A percentile compares a stretch with the other conserved stretches of the same genome.
Evolutionary conservation across 2,797 vertebrate genomes (phyloP).

Genomic region (Phoebastria nigripes): DNA sequence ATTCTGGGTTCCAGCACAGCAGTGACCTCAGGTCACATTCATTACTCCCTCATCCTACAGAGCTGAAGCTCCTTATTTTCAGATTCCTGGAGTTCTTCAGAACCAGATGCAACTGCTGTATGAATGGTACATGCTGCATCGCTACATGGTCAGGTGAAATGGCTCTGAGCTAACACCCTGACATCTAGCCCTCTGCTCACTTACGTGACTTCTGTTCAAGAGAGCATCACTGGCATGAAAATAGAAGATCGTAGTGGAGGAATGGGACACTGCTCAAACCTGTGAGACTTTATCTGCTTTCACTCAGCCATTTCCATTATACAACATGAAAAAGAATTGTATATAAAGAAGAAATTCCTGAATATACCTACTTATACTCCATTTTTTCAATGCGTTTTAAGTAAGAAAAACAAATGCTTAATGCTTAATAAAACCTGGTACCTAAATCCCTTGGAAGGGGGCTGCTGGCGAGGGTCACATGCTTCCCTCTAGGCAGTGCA

Average conservation of each 20-base stretch:
- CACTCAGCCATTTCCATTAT: background rate
- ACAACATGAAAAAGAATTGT: background rate
- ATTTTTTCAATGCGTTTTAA: background rate
- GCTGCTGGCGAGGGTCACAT: background rate
- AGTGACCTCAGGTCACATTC: background rate
- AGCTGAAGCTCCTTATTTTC: background rate
- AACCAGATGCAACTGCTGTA: background rate
- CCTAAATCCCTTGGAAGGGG: background rate
- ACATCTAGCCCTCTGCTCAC: background rate
- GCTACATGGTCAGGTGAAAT: rapidly evolving
- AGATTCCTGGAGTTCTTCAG: background rate
- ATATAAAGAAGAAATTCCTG: background rate
- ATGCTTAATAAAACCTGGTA: background rate
- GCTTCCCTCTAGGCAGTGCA: background rate
- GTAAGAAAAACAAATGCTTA: background rate
- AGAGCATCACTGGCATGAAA: background rate
- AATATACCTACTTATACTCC: background rate
- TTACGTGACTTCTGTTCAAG: background rate
- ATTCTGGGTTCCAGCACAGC: background rate
- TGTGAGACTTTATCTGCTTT: background rate
- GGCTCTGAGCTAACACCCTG: background rate
- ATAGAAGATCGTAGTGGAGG: rapidly evolving
- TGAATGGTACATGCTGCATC: background rate
- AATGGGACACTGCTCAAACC: background rate
- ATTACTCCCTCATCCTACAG: background rate